These are phyloP conservation scores for Charaxes varanes DNA, from an alignment of 1,140 invertebrate genomes.

Conservation along the genomic window DNA sequence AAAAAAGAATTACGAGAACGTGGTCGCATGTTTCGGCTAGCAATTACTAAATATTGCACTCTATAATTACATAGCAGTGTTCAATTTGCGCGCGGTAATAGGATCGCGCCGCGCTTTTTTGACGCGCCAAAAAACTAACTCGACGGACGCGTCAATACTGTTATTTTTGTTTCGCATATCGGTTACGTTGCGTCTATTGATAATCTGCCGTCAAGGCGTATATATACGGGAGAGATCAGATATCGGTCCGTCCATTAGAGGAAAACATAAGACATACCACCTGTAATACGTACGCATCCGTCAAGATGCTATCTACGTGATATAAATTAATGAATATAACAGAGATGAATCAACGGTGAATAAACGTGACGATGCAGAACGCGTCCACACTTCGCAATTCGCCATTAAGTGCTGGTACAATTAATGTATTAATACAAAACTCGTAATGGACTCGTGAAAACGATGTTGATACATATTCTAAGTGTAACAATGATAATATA, in stretches of 20 bases:
- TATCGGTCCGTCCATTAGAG: conserved; percentile 53
- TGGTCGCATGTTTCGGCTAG: conserved; percentile 28
- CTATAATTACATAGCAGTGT: conserved; percentile 46
- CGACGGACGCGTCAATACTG: conserved; percentile 53
- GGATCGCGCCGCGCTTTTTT: conserved; percentile 38
- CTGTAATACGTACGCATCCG: conserved; percentile 59
- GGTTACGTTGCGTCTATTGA: conserved; percentile 45
- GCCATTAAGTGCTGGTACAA: conserved; percentile 27
- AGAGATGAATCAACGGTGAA: conserved; percentile 39
- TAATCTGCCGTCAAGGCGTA: conserved; percentile 29
- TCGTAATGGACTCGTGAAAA: conserved; percentile 8
- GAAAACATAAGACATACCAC: conserved; percentile 60
- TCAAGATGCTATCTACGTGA: conserved; percentile 60
- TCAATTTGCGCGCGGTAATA: conserved; percentile 51
- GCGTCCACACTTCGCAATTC: conserved; percentile 30
- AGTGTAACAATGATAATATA: no score
- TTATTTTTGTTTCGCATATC: conserved; percentile 61
- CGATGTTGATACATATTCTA: neutral
- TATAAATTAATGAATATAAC: conserved; percentile 60
- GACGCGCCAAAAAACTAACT: conserved; percentile 29
- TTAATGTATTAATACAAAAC: conserved; percentile 15
- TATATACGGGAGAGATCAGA: conserved; percentile 31
- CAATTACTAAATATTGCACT: conserved; percentile 53
- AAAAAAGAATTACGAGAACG: no score
- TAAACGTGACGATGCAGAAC: conserved; percentile 38